A percentile compares a stretch with the other conserved stretches of the same genome.
These are phyloP conservation scores for Hemiprocne comata DNA, from an alignment of 2,113 vertebrate species.

Conservation along the genomic window DNA sequence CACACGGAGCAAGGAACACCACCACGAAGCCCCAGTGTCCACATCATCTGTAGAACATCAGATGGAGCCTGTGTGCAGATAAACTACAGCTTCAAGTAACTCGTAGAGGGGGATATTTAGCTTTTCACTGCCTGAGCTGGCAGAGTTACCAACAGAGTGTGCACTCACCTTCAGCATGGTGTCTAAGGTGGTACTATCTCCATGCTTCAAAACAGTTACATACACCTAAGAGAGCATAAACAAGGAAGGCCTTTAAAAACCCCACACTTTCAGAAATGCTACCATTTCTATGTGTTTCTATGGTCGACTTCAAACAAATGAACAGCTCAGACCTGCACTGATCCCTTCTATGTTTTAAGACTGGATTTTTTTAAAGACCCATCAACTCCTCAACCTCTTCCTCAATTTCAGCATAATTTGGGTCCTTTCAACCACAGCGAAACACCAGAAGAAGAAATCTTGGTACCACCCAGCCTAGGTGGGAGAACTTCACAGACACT, in stretches of 20 bases:
- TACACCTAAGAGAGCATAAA: conserved; percentile 84
- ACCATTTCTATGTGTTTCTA: fast-evolving
- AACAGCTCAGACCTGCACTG: not conserved
- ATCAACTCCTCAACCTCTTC: not conserved
- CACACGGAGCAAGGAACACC: not conserved
- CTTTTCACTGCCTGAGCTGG: not conserved
- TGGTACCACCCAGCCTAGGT: no score
- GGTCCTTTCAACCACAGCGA: not conserved
- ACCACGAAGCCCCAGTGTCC: not conserved
- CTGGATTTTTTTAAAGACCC: no score
- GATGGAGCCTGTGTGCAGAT: not conserved
- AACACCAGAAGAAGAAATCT: not conserved
- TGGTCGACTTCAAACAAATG: not conserved
- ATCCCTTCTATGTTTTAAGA: not conserved
- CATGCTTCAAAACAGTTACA: conserved; percentile 94
- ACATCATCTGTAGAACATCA: not conserved
- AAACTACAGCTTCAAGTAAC: not conserved
- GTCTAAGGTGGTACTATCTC: conserved; percentile 89
- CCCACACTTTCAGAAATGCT: fast-evolving
- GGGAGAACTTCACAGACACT: not conserved
- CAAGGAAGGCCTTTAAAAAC: not conserved
- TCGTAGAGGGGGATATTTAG: not conserved
- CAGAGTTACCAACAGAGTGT: fast-evolving
- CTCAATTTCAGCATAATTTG: not conserved
- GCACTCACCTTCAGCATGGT: conserved; percentile 93